Conservation (phyloP, 2,888 invertebrate species). For the Drosophila pseudotalamancana region DNA sequence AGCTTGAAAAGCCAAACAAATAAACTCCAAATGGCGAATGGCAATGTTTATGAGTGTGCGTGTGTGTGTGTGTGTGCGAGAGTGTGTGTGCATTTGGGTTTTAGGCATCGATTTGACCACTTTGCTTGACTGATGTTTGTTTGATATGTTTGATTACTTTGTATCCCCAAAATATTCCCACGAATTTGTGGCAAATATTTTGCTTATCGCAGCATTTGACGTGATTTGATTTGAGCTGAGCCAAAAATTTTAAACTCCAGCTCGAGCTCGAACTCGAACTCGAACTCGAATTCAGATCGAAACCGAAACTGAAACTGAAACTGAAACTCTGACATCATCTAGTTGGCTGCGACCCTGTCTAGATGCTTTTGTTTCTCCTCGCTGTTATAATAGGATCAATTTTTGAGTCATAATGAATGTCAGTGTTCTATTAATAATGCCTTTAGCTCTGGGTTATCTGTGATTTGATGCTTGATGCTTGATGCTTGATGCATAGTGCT, state of each 20-base stretch:
- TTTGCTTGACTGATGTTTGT: slow-evolving; percentile 74
- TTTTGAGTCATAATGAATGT: slow-evolving; percentile 68
- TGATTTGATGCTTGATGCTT: slow-evolving; percentile 54
- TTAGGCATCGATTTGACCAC: slow-evolving; percentile 63
- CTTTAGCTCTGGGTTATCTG: slow-evolving; percentile 67
- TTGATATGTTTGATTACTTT: slow-evolving; percentile 77
- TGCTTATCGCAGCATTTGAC: slow-evolving; percentile 73
- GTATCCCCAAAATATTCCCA: slow-evolving; percentile 66
- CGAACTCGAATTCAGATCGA: too few relatives aligned
- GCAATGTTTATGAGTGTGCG: not conserved
- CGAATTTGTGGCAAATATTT: slow-evolving; percentile 54
- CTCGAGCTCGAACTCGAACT: too few relatives aligned
- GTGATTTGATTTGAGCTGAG: slow-evolving; percentile 66
- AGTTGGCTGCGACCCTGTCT: slow-evolving; percentile 14
- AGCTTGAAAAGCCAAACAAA: slow-evolving; percentile 52
- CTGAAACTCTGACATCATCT: slow-evolving; percentile 77
- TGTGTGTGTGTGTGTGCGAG: not conserved
- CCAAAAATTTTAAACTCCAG: not conserved
- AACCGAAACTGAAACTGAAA: slow-evolving; percentile 30
- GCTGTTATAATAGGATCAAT: slow-evolving; percentile 72
- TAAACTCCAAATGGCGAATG: slow-evolving; percentile 46
- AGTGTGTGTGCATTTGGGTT: slow-evolving; percentile 10
- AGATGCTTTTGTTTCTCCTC: slow-evolving; percentile 7
- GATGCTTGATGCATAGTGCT: slow-evolving; percentile 18
- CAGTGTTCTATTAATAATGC: slow-evolving; percentile 68